Percentiles rank a stretch among this genome's conserved stretches.
Evolutionary conservation across 2,113 vertebrate species (phyloP).

Genomic region (Xiphias gladius): DNA sequence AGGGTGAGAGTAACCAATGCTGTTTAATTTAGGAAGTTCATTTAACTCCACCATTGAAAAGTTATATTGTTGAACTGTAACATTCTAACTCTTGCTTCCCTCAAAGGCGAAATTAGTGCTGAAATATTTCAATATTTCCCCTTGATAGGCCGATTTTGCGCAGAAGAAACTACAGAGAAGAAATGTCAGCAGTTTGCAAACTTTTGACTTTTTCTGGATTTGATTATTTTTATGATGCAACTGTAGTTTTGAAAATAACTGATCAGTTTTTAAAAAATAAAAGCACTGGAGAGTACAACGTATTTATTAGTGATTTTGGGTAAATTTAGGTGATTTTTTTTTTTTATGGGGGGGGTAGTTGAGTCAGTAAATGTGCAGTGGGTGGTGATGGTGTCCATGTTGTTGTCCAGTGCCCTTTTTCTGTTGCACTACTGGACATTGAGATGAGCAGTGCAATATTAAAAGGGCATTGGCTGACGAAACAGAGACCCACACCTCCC

Average conservation of each 20-base stretch:
- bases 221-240: neutral
- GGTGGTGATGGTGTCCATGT: constrained; percentile 78
- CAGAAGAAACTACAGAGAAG: neutral
- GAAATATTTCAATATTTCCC: neutral
- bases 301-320: neutral
- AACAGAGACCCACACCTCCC: constrained; percentile 83
- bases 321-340: neutral
- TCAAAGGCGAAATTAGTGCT: neutral
- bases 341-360: neutral
- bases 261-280: neutral
- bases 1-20: constrained; percentile 71
- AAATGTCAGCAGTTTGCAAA: constrained; percentile 10
- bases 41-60: constrained; percentile 60
- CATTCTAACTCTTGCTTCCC: constrained; percentile 27
- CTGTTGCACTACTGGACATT: constrained; percentile 97
- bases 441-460: constrained; percentile 98
- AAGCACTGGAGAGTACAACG: neutral
- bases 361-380: constrained; percentile 60
- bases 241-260: neutral
- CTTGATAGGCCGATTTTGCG: neutral
- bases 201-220: constrained; percentile 14
- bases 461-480: constrained; percentile 98
- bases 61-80: constrained; percentile 44
- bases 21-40: constrained; percentile 75
- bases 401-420: constrained; percentile 96